Conservation (phyloP, 2,113 vertebrate genomes). For the Hypomesus transpacificus region DNA sequence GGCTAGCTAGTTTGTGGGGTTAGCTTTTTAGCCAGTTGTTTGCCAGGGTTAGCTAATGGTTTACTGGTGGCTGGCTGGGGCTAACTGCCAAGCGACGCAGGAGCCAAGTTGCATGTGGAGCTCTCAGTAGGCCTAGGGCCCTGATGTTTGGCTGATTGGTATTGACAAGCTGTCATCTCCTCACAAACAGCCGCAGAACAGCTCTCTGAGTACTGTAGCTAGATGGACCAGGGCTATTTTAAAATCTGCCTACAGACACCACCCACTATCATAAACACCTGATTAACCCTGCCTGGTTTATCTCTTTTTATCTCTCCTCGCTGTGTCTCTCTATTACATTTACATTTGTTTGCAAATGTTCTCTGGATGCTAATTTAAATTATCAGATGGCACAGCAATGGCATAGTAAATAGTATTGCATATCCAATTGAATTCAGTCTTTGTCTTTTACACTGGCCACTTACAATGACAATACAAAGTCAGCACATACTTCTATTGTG, state of each 20-base stretch:
- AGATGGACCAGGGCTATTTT: conserved; percentile 28
- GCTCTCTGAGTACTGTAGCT: conserved; percentile 27
- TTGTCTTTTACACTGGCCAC: too few species aligned
- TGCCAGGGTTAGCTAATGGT: too few species aligned
- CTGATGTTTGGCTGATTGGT: conserved; percentile 57
- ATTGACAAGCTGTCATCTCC: conserved; percentile 69
- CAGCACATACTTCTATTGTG: too few species aligned
- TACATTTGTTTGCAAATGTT: not conserved
- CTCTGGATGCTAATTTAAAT: not conserved
- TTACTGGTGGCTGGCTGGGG: too few species aligned
- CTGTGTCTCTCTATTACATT: not conserved
- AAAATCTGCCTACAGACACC: conserved; percentile 31
- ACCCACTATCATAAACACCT: conserved; percentile 26
- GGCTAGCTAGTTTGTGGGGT: too few species aligned
- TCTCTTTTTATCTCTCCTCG: not conserved
- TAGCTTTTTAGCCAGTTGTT: too few species aligned
- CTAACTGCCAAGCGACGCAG: too few species aligned
- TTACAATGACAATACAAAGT: too few species aligned
- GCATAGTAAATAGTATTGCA: not conserved
- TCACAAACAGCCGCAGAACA: conserved; percentile 34
- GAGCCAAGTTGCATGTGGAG: not conserved
- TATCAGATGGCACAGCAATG: not conserved
- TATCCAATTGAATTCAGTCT: too few species aligned
- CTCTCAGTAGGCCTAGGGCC: conserved; percentile 30
- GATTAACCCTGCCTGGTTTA: not conserved